A percentile compares a stretch with the other conserved stretches of the same genome.
Evolutionary conservation across 2,113 vertebrate species (phyloP).

Genomic region (Gymnocephalus cernua): DNA sequence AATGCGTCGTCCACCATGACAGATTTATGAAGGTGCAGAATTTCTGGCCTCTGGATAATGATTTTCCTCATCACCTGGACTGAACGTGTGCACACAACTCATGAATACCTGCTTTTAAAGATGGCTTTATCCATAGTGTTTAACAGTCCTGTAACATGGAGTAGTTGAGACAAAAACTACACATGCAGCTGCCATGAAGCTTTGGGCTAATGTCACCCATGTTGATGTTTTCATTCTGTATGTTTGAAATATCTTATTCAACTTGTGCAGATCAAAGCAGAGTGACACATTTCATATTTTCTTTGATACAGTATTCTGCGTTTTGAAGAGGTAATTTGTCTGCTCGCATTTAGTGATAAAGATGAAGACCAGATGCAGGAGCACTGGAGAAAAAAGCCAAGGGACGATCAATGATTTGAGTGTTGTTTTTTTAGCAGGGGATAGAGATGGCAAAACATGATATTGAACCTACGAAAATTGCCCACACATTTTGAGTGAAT

Average conservation of each 20-base stretch:
- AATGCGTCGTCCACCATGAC: conserved; percentile 27
- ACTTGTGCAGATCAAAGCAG: background rate
- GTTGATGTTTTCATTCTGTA: background rate
- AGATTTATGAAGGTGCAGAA: conserved; percentile 65
- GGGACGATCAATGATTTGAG: background rate
- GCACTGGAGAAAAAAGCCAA: background rate
- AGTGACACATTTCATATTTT: background rate
- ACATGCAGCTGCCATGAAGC: background rate
- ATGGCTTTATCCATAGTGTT: background rate
- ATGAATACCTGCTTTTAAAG: background rate
- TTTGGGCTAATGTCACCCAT: background rate
- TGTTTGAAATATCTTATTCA: background rate
- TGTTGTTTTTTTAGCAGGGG: background rate
- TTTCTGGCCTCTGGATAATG: conserved; percentile 45
- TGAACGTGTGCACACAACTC: conserved; percentile 29
- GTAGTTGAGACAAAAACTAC: background rate
- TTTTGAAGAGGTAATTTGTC: background rate
- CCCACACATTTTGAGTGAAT: background rate
- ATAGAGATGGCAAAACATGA: background rate
- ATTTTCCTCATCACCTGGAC: conserved; percentile 37
- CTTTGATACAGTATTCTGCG: background rate
- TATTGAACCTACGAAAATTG: background rate
- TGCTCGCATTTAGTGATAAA: background rate
- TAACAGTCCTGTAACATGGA: background rate
- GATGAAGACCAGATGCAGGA: background rate